phyloP scores from a whole-genome alignment of 2,113 vertebrate genomes.

The Lepisosteus oculatus region DNA sequence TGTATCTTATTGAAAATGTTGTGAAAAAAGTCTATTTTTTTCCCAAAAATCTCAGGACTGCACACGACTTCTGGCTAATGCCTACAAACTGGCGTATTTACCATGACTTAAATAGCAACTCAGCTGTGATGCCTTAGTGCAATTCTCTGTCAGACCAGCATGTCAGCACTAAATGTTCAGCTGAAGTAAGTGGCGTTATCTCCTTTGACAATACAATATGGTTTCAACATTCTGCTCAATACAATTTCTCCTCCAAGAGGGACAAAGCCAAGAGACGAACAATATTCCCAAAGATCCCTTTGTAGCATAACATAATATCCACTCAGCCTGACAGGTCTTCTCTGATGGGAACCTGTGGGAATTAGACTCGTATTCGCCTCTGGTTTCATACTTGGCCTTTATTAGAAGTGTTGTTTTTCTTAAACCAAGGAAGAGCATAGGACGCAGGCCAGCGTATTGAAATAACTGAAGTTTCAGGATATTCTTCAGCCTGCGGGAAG shows the following conservation, averaged over 20 bases:
- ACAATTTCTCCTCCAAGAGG: slow-evolving; percentile 66
- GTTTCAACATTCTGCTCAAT: slow-evolving; percentile 76
- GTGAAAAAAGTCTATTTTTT: too few species aligned
- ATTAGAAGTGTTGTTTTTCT: slow-evolving; percentile 9
- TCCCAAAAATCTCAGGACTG: slow-evolving; percentile 39
- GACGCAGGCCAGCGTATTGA: background rate
- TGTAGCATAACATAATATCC: slow-evolving; percentile 50
- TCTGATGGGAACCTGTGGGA: slow-evolving; percentile 27
- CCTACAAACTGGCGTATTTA: slow-evolving; percentile 72
- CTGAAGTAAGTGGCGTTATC: slow-evolving; percentile 78
- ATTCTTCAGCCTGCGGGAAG: too few species aligned
- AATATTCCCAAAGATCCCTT: slow-evolving; percentile 72
- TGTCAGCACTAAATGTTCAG: slow-evolving; percentile 83
- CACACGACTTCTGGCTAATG: slow-evolving; percentile 48
- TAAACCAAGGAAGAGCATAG: background rate
- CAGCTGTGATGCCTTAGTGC: slow-evolving; percentile 79
- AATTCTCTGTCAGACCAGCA: slow-evolving; percentile 81
- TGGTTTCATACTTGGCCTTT: slow-evolving; percentile 9
- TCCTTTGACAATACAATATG: slow-evolving; percentile 84
- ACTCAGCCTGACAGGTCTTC: slow-evolving; percentile 46
- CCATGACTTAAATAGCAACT: slow-evolving; percentile 71
- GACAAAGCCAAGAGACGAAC: slow-evolving; percentile 56
- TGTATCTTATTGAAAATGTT: too few species aligned
- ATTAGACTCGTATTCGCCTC: background rate
- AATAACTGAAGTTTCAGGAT: too few species aligned